These are phyloP conservation scores for Macrotis lagotis DNA, from an alignment of 2,113 vertebrate genomes.

Conservation along the genomic window DNA sequence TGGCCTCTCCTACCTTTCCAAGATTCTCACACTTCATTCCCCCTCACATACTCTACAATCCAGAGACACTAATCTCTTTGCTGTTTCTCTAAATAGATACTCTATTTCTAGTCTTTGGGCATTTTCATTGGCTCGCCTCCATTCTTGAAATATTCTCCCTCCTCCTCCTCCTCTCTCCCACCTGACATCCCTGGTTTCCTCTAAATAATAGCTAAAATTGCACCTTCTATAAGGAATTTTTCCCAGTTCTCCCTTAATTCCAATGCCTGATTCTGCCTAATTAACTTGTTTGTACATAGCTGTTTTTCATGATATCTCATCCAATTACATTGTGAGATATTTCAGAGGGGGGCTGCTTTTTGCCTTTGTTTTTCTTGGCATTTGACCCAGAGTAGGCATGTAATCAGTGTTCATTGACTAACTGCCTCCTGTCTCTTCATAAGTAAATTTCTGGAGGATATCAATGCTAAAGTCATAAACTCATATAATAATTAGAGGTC, in stretches of 20 bases:
- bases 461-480: neutral
- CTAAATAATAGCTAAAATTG: neutral
- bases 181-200: neutral
- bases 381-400: neutral
- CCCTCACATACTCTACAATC: neutral
- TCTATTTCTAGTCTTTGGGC: neutral
- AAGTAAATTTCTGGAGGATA: neutral
- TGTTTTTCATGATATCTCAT: neutral
- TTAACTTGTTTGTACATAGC: neutral
- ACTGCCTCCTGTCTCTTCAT: neutral
- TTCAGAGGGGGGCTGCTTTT: neutral
- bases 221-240: neutral
- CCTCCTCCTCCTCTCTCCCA: neutral
- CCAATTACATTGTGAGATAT: neutral
- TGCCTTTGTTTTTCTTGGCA: neutral
- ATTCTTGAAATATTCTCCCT: neutral
- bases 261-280: neutral
- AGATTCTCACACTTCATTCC: neutral
- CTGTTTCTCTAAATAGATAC: neutral
- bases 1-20: neutral
- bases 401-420: neutral
- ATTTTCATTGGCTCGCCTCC: neutral
- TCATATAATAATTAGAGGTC: neutral
- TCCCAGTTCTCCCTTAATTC: neutral
- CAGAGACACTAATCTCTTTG: neutral